Evolutionary conservation across 2,113 vertebrate genomes (phyloP).

Genomic region (Ploceus nigricollis): DNA sequence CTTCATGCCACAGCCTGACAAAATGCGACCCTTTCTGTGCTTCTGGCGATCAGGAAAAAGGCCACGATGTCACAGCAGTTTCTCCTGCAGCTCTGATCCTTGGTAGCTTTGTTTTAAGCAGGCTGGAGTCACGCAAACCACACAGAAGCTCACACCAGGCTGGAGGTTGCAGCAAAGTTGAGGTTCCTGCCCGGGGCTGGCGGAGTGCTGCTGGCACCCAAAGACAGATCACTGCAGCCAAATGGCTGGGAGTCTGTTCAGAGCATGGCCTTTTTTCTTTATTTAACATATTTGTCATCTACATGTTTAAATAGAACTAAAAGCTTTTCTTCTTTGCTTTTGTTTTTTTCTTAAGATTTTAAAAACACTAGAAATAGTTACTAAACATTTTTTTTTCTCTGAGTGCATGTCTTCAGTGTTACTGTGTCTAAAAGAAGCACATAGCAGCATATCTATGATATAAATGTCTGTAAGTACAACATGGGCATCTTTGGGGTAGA

Average conservation of each 20-base stretch:
- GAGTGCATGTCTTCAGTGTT: background rate
- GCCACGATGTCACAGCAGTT: background rate
- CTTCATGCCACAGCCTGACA: background rate
- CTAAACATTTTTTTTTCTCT: background rate
- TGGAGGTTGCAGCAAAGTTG: background rate
- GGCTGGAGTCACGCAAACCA: background rate
- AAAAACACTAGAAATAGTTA: background rate
- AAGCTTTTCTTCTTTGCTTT: accelerated
- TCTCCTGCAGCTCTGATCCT: background rate
- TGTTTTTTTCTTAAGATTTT: background rate
- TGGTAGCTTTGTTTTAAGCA: background rate
- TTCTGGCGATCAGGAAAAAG: background rate
- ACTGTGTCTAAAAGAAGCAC: background rate
- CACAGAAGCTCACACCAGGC: background rate
- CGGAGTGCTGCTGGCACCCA: background rate
- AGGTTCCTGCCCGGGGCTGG: background rate
- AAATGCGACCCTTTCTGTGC: background rate
- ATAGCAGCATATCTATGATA: accelerated
- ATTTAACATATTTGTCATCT: background rate
- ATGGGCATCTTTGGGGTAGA: background rate
- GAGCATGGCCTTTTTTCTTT: background rate
- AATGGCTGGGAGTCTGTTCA: background rate
- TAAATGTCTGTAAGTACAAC: background rate
- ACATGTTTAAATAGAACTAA: background rate
- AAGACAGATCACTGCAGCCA: background rate